Evolutionary conservation across 2,113 vertebrate species (phyloP), one percentile per base, ranked within the genome.

Genomic region (Nestor notabilis): DNA sequence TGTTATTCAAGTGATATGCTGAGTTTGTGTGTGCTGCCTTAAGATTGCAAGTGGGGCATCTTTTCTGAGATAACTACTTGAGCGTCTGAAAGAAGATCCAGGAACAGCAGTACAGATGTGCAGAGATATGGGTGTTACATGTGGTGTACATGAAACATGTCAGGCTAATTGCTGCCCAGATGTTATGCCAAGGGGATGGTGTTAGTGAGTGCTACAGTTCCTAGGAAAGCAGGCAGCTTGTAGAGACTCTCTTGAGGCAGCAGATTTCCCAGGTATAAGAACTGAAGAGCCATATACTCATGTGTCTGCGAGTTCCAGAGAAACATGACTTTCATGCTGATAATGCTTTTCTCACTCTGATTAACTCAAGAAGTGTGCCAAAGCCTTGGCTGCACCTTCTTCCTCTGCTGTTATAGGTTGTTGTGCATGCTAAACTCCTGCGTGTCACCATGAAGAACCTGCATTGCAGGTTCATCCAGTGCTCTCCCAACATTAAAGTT

Each of bases 261-360:
- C 29, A 49, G 20, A 15, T 50, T 58, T 83, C 60, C 50, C 87
- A 46, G 39, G n/a, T n/a, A n/a, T n/a, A 58, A 6, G 53, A 81
- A 53, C 35, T 9, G 6, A 63, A 17, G 13, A 39, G 43, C 33
- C 60, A 37, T 37, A 31, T 23, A 41, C 35, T 68, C 0, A 0
- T 8, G 19, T 7, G 58, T 7, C 60, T 63, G 9, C 16, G 3
- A 49, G 23, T n/a, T 80, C 70, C 52, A 35, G 71, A 50, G 78
- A n/a, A 63, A 39, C 11, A 2, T n/a, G 39, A 35, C 21, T 90
- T 84, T 46, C 60, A 8, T n/a, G n/a, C 24, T 43, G 66, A 24
- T 11, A 1, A 44, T 29, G 27, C 60, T 94, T 55, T 9, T 66
- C 27, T 78, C 74, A 10, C 50, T 65, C 47, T 78, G 76, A 33